Evolutionary conservation across 2,888 invertebrate species (phyloP), one percentile per base, ranked within the genome.

Genomic region (Teinopalpus imperialis): DNA sequence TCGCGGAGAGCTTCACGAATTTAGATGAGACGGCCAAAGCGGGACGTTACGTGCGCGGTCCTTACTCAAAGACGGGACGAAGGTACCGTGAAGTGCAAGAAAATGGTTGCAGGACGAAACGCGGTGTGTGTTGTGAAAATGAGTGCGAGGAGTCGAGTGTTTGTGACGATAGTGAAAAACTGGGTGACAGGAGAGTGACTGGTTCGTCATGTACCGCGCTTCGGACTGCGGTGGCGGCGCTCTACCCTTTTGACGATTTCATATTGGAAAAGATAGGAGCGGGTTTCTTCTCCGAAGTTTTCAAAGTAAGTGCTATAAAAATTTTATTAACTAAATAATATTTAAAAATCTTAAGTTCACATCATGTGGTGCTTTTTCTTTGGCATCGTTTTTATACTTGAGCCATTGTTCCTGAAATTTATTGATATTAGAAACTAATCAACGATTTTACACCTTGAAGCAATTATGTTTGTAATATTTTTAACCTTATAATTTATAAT

Each of bases 201-300:
- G 87, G 87, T 14, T 86, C 85, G 23, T 97, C 97, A 2, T 98
- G 97, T 79, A 94, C 95, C 63, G 98, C 98, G 27, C 89, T 98
- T 40, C 92, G 94, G 70, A 95, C 96, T 63, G 98, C 98, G 34
- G 97, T 98, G 43, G 95, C 97, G 35, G 95, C 96, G 29, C 90
- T 98, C 41, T 96, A 97, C 74, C 93, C 97, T 30, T 92, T 97
- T 59, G 98, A 98, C 85, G 98, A 98, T 90, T 98, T 98, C 83
- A 91, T 93, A 58, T 92, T 94, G 75, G 97, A 97, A 83, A 96
- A 96, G 86, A 96, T 98, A 67, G 98, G 98, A 34, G 91, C 94
- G 37, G 98, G 98, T 54, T 98, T 98, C 89, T 98, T 98, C 90
- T 98, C 98, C 2, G 97, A 98, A 90, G 98, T 98, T 52, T 98